phyloP scores from a whole-genome alignment of 2,113 vertebrate genomes.

The Caloenas nicobarica region DNA sequence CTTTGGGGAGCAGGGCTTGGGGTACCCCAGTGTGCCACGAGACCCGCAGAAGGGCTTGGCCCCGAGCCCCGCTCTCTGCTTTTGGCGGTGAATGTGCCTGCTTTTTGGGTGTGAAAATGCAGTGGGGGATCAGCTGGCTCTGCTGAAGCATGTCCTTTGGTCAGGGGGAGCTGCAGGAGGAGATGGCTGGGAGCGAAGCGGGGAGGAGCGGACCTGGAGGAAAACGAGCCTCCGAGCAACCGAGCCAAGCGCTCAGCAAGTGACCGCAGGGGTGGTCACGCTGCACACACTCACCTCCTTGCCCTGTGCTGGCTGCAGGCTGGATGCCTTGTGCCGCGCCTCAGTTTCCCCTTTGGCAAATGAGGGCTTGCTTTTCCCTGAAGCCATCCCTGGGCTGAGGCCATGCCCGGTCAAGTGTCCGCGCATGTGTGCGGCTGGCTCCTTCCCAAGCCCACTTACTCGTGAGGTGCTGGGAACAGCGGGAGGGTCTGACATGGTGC shows the following conservation, averaged over 20 bases:
- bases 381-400: not conserved
- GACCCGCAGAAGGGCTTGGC: not conserved
- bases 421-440: not conserved
- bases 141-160: fast-evolving
- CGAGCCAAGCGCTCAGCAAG: not conserved
- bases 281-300: not conserved
- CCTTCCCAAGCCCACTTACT: not conserved
- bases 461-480: not conserved
- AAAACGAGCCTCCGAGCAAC: not conserved
- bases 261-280: not conserved
- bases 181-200: not conserved
- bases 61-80: not conserved
- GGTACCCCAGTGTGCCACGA: not conserved
- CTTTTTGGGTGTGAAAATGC: not conserved
- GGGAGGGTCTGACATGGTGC: not conserved
- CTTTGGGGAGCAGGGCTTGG: not conserved
- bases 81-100: not conserved
- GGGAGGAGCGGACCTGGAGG: not conserved
- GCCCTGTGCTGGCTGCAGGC: not conserved
- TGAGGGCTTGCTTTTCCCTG: not conserved
- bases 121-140: not conserved
- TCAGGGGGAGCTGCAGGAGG: not conserved
- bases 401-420: fast-evolving
- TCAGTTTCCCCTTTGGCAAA: not conserved
- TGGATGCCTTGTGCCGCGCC: fast-evolving